Percentiles rank a stretch among this genome's conserved stretches.
Conservation (phyloP, 2,797 vertebrate species). For the Megalops cyprinoides region DNA sequence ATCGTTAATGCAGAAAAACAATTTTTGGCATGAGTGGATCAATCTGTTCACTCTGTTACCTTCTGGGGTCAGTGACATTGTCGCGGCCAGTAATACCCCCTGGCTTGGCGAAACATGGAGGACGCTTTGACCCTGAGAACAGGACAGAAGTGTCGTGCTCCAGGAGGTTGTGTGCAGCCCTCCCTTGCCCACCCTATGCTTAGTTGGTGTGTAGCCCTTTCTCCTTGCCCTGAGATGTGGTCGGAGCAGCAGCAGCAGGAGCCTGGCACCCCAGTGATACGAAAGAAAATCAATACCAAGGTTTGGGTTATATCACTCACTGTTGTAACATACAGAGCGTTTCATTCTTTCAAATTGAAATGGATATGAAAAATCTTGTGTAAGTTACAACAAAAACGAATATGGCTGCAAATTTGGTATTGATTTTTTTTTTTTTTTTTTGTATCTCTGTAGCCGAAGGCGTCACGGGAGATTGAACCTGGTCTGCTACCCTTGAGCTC, state of each 20-base stretch:
- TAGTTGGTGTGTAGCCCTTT: background rate
- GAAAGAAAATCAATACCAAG: background rate
- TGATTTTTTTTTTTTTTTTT: background rate
- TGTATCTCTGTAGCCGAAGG: background rate
- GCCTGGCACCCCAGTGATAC: background rate
- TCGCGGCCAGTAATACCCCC: background rate
- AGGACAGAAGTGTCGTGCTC: background rate
- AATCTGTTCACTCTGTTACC: slow-evolving; percentile 3
- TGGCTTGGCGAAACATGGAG: background rate
- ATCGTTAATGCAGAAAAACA: slow-evolving; percentile 13
- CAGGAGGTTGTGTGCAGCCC: no score
- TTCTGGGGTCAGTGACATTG: background rate
- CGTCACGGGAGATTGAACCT: background rate
- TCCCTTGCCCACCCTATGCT: background rate
- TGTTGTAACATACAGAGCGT: background rate
- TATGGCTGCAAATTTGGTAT: slow-evolving; percentile 1
- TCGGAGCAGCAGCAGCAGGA: background rate
- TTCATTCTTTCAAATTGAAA: background rate
- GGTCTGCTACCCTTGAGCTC: background rate
- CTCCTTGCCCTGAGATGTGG: background rate
- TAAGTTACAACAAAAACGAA: background rate
- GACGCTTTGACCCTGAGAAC: background rate
- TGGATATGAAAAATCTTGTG: background rate
- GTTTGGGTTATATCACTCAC: background rate
- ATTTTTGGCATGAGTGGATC: slow-evolving; percentile 17